Conservation (phyloP, 1,140 invertebrate species). For the Scaptodrosophila lebanonensis region DNA sequence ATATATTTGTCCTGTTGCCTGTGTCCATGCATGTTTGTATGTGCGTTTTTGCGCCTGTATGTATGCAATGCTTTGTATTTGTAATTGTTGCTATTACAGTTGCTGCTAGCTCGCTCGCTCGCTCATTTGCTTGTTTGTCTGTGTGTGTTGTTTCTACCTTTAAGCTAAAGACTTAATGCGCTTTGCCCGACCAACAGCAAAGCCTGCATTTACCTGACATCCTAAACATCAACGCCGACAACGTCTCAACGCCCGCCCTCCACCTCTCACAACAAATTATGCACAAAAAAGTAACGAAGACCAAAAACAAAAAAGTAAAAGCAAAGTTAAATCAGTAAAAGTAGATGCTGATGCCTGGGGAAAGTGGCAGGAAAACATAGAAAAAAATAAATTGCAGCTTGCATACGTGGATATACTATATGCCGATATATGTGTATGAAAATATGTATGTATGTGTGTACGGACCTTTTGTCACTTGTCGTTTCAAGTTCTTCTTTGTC, state of each 20-base stretch:
- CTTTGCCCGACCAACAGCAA: slow-evolving; percentile 33
- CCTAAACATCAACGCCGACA: not conserved
- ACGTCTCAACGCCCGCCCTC: not conserved
- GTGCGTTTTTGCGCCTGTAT: slow-evolving; percentile 5
- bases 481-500: slow-evolving; percentile 12
- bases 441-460: not conserved
- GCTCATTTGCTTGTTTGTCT: slow-evolving; percentile 33
- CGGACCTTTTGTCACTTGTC: slow-evolving; percentile 35
- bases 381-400: slow-evolving; percentile 5
- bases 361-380: slow-evolving; percentile 24
- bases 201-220: slow-evolving; percentile 1
- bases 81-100: slow-evolving; percentile 59
- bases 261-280: slow-evolving; percentile 28
- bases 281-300: no score
- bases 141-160: slow-evolving; percentile 37
- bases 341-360: slow-evolving; percentile 31
- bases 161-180: slow-evolving; percentile 69
- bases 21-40: slow-evolving; percentile 6
- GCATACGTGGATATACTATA: not conserved
- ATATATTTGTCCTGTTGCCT: slow-evolving; percentile 14
- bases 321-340: slow-evolving; percentile 44
- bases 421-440: not conserved
- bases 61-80: slow-evolving; percentile 30
- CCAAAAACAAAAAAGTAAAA: slow-evolving; percentile 34
- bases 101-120: slow-evolving; percentile 39